Percentiles rank a stretch among this genome's conserved stretches.
Conservation (phyloP, 1,140 invertebrate genomes). For the Lepidurus packardi region DNA sequence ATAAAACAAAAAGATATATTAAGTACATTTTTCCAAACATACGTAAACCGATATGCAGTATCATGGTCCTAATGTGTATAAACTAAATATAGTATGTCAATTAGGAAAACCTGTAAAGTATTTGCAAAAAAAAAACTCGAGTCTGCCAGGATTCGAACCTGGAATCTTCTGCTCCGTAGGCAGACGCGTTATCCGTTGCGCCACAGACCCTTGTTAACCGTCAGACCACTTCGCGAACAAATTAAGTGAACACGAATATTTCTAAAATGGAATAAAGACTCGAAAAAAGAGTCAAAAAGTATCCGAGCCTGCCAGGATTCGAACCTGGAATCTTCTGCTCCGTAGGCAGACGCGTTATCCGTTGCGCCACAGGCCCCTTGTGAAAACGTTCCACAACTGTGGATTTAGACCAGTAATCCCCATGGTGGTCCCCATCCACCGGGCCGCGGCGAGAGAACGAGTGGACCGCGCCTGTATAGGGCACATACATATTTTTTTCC, state of each 20-base stretch:
- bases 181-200: slow-evolving; percentile 48
- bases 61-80: too few relatives aligned
- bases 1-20: not conserved
- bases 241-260: not conserved
- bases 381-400: not conserved
- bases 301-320: slow-evolving; percentile 44
- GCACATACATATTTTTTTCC: too few relatives aligned
- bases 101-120: not conserved
- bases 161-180: slow-evolving; percentile 47
- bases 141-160: slow-evolving; percentile 46
- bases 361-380: slow-evolving; percentile 44
- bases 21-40: not conserved
- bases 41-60: too few relatives aligned
- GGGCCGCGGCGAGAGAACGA: too few relatives aligned
- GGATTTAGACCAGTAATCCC: not conserved
- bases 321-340: slow-evolving; percentile 47
- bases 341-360: slow-evolving; percentile 48
- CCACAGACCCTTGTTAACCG: slow-evolving; percentile 40
- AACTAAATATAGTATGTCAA: too few relatives aligned
- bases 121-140: slow-evolving; percentile 37
- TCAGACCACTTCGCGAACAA: not conserved
- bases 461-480: too few relatives aligned
- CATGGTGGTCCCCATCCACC: too few relatives aligned
- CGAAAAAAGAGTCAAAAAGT: slow-evolving; percentile 34
- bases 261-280: not conserved